Percentiles rank a stretch among this genome's conserved stretches.
These are phyloP conservation scores for Podarcis lilfordi DNA, from an alignment of 2,797 vertebrate genomes.

Conservation along the genomic window DNA sequence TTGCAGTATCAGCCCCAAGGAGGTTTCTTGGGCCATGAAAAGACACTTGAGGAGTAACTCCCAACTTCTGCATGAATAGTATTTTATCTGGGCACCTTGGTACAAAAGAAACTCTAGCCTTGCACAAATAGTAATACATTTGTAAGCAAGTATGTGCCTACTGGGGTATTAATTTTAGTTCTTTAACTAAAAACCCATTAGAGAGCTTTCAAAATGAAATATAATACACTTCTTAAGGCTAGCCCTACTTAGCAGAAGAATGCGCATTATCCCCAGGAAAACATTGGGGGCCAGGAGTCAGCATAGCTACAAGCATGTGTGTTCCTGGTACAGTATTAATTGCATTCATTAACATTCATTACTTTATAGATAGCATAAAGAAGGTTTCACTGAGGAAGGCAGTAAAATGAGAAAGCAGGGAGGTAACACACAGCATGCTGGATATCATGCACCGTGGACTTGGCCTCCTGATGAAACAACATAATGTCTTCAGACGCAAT, in stretches of 20 bases:
- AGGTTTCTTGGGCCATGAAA: rapidly evolving
- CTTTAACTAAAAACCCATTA: conserved; percentile 18
- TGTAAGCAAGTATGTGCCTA: neutral
- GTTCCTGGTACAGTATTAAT: conserved; percentile 2
- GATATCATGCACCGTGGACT: conserved; percentile 15
- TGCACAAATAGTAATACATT: neutral
- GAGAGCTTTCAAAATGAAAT: conserved; percentile 38
- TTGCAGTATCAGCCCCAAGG: neutral
- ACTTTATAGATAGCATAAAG: conserved; percentile 4
- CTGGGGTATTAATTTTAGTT: conserved; percentile 16
- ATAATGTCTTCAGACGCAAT: conserved; percentile 44
- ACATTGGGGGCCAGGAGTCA: neutral
- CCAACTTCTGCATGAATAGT: neutral
- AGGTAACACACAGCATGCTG: conserved; percentile 45
- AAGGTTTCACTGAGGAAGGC: conserved; percentile 6
- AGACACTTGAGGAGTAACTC: neutral
- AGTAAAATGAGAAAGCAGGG: conserved; percentile 50
- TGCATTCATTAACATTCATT: conserved; percentile 41
- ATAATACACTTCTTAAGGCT: conserved; percentile 19
- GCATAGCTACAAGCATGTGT: conserved; percentile 39
- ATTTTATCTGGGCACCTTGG: neutral
- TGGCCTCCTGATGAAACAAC: conserved; percentile 49
- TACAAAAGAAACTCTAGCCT: conserved; percentile 2
- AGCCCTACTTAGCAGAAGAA: neutral
- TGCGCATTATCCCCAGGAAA: conserved; percentile 2